These are phyloP conservation scores for Pan troglodytes DNA, from an alignment of 2,113 vertebrate species.

Conservation along the genomic window NHGRI_mPanTro3-v2.1_pri NC_072398.2:105932001-105932500, in stretches of 20 bases:
- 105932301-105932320: not conserved
- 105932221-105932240: no score
- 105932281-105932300: not conserved
- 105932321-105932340: not conserved
- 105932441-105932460: not conserved
- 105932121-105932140: not conserved
- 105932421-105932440: not conserved
- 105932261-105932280: not conserved
- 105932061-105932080: not conserved
- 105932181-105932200: no score
- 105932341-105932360: not conserved
- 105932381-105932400: not conserved
- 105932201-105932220: fast-evolving
- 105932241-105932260: not conserved
- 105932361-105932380: not conserved
- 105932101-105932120: not conserved
- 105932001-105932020: fast-evolving
- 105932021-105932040: not conserved
- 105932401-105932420: not conserved
- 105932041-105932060: not conserved
- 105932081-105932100: not conserved
- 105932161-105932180: not conserved
- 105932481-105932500: not conserved
- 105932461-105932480: not conserved
- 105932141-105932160: not conserved